These are phyloP conservation scores for Hoplodrina blanda DNA, from an alignment of 2,888 invertebrate species.

Conservation along the genomic window DNA sequence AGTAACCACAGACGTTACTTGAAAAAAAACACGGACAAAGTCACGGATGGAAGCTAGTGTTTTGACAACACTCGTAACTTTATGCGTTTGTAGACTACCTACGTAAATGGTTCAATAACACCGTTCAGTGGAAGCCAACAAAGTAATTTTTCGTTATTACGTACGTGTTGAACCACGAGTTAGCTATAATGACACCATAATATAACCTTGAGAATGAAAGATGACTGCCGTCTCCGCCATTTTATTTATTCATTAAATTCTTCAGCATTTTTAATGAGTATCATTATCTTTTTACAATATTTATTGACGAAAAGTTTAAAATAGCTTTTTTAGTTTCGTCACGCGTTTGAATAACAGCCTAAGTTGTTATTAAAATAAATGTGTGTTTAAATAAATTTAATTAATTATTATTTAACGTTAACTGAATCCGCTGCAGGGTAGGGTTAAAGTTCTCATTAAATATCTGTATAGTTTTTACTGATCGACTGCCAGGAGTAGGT, in stretches of 20 bases:
- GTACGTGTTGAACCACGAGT: constrained; percentile 57
- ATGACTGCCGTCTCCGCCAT: constrained; percentile 32
- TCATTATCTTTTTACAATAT: constrained; percentile 20
- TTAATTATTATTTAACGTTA: constrained; percentile 52
- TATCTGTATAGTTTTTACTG: constrained; percentile 74
- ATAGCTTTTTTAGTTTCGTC: constrained; percentile 30
- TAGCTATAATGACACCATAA: constrained; percentile 66
- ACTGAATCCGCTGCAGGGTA: constrained; percentile 52
- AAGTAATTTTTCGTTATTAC: constrained; percentile 67
- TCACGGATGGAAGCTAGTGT: neutral
- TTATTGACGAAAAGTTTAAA: constrained; percentile 31
- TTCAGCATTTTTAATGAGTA: constrained; percentile 34
- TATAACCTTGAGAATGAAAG: constrained; percentile 66
- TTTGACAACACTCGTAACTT: constrained; percentile 21
- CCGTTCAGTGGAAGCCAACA: constrained; percentile 47
- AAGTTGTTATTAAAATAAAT: constrained; percentile 34
- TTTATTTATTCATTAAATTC: constrained; percentile 37
- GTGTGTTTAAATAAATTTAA: constrained; percentile 45
- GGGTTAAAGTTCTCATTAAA: constrained; percentile 80
- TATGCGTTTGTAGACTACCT: constrained; percentile 10
- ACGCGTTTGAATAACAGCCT: constrained; percentile 40
- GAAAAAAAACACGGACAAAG: no score
- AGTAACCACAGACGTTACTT: no score
- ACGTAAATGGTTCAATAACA: constrained; percentile 28
- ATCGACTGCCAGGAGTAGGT: constrained; percentile 71